Evolutionary conservation across 2,113 vertebrate species (phyloP), one percentile per base, ranked within the genome.

Genomic region (Phylloscopus trochilus): DNA sequence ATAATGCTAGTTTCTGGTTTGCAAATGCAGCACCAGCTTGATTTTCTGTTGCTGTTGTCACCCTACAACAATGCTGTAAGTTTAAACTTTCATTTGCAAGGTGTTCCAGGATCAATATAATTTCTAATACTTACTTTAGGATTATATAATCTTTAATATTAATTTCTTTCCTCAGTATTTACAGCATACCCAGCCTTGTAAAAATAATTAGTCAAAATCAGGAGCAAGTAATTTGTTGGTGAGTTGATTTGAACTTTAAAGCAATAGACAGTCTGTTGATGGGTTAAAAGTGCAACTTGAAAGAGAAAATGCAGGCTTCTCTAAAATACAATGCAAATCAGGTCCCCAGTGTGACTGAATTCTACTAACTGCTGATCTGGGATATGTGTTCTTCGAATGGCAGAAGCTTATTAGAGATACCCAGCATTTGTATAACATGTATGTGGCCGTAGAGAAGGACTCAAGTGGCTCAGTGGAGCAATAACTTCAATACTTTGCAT

Each of bases 381-480:
- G 47, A 5, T 39, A 3, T 26, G 3, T 5, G 4, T 66, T 78
- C 27, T 41, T 62, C n/a, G 41, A 52, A 39, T n/a, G 47, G 46
- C 43, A 49, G 37, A 44, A 44, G 41, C 16, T n/a, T 9, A 12
- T 39, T 12, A 15, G 68, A 59, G 30, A 33, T 60, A 47, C 19
- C 1, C 0, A 3, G 47, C 4, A 0, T 43, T 83, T 86, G 39
- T 43, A 5, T 35, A 43, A 39, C 5, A 7, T 0, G 0, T 6
- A 21, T 43, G 44, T 35, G 67, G 41, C 58, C 3, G 0, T 17
- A 92, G 39, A 46, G 63, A 58, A 75, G 79, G 51, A 55, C 19
- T 47, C 2, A 21, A 52, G 11, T 56, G 30, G 23, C 4, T 4
- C 43, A 30, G 20, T 7, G 12, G 8, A 49, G 17, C 1, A 4